These are phyloP conservation scores for Lytechinus pictus DNA, from an alignment of 35 echinoderm and acorn worm genomes.

Conservation along the genomic window DNA sequence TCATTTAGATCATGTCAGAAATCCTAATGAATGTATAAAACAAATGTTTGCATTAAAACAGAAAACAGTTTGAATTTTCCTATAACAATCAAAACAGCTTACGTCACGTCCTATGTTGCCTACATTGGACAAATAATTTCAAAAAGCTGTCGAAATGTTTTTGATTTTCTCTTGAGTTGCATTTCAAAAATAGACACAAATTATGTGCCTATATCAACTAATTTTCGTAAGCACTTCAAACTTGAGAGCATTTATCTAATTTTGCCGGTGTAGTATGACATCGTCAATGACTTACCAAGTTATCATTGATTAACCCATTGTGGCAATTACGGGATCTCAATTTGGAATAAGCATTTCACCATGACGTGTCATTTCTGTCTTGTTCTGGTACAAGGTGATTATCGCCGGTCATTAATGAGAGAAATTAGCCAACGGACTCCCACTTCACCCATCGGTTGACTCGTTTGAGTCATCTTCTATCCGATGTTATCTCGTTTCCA, in stretches of 20 bases:
- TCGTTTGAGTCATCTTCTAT: neutral
- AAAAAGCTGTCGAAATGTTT: no score
- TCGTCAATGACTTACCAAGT: neutral
- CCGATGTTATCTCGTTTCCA: slow-evolving; percentile 9
- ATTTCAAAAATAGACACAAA: neutral
- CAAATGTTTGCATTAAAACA: no score
- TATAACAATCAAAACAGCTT: no score
- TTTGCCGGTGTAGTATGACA: neutral
- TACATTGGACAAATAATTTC: no score
- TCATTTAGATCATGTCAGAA: no score
- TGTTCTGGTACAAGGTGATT: neutral
- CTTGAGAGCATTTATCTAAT: neutral
- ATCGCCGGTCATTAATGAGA: neutral
- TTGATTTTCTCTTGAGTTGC: neutral
- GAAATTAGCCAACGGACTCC: neutral
- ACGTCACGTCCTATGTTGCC: no score
- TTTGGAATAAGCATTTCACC: neutral
- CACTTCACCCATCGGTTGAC: neutral
- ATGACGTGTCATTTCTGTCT: neutral
- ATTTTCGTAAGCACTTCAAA: neutral
- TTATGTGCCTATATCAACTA: neutral
- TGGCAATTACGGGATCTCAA: neutral
- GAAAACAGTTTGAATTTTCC: no score
- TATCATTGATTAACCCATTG: slow-evolving; percentile 14
- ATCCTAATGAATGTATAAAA: no score